phyloP scores from a whole-genome alignment of 35 echinoderm and acorn worm genomes.

The Holothuria glaberrima region DNA sequence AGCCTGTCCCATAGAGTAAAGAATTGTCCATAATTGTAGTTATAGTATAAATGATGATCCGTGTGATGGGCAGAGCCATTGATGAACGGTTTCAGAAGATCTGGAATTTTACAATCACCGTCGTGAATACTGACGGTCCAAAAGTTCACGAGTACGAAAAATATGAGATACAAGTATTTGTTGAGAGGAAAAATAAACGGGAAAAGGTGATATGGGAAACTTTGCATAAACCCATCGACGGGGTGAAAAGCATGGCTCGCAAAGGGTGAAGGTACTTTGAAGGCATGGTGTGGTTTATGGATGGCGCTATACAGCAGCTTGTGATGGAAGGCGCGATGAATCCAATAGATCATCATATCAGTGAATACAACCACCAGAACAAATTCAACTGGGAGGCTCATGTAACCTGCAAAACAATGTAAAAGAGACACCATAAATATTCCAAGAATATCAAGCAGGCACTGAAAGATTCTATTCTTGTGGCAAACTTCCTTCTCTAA shows the following conservation, averaged over 20 bases:
- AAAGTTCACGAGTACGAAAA: slow-evolving; percentile 94
- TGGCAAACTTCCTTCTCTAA: too few species aligned
- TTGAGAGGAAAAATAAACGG: slow-evolving; percentile 94
- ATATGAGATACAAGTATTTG: slow-evolving; percentile 81
- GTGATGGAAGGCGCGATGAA: slow-evolving; percentile 92
- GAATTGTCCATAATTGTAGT: slow-evolving; percentile 97
- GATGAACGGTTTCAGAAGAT: slow-evolving; percentile 67
- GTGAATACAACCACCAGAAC: slow-evolving; percentile 86
- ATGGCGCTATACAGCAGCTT: slow-evolving; percentile 77
- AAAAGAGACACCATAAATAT: not conserved
- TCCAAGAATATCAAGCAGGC: not conserved
- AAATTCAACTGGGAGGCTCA: slow-evolving; percentile 68
- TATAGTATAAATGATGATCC: slow-evolving; percentile 94
- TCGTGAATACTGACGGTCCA: slow-evolving; percentile 99
- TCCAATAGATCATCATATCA: slow-evolving; percentile 96
- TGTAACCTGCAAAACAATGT: slow-evolving; percentile 66
- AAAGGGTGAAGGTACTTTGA: slow-evolving; percentile 94
- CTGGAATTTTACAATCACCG: slow-evolving; percentile 80
- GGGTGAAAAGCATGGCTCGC: slow-evolving; percentile 99
- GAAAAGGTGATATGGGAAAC: slow-evolving; percentile 91
- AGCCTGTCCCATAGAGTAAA: slow-evolving; percentile 94
- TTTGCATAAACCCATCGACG: slow-evolving; percentile 90
- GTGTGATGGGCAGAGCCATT: slow-evolving; percentile 95
- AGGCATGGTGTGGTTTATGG: slow-evolving; percentile 92
- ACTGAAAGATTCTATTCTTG: too few species aligned